A percentile compares a stretch with the other conserved stretches of the same genome.
Evolutionary conservation across 2,888 invertebrate genomes (phyloP).

Genomic region (Saturnia japonica): DNA sequence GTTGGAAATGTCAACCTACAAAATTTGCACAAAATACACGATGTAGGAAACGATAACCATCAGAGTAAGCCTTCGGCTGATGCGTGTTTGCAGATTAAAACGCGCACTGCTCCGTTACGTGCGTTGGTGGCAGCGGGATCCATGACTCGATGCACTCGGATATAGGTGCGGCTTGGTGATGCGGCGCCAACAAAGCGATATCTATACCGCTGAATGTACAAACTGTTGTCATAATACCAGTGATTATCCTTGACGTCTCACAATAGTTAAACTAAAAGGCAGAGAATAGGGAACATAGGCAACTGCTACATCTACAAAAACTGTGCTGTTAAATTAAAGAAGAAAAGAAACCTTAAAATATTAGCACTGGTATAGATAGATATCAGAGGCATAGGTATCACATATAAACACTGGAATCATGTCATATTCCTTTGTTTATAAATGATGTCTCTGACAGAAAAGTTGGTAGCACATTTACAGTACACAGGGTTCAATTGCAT

Average conservation of each 20-base stretch:
- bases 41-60: no score
- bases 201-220: not conserved
- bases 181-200: not conserved
- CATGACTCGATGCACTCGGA: not conserved
- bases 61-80: no score
- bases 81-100: no score
- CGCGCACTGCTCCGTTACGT: no score
- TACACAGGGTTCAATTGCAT: not conserved
- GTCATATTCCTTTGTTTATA: not conserved
- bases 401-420: not conserved
- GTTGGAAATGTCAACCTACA: no score
- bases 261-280: not conserved
- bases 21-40: no score
- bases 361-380: not conserved
- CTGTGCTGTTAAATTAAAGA: no score
- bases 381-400: not conserved
- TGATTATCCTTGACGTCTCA: not conserved
- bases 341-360: no score
- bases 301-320: no score
- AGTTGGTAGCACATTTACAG: not conserved
- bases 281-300: no score
- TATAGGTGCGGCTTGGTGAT: not conserved
- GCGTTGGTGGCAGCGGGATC: not conserved
- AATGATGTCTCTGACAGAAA: not conserved
- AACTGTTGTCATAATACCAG: not conserved